phyloP scores from a whole-genome alignment of 2,888 invertebrate genomes.

The Poecilus cupreus region DNA sequence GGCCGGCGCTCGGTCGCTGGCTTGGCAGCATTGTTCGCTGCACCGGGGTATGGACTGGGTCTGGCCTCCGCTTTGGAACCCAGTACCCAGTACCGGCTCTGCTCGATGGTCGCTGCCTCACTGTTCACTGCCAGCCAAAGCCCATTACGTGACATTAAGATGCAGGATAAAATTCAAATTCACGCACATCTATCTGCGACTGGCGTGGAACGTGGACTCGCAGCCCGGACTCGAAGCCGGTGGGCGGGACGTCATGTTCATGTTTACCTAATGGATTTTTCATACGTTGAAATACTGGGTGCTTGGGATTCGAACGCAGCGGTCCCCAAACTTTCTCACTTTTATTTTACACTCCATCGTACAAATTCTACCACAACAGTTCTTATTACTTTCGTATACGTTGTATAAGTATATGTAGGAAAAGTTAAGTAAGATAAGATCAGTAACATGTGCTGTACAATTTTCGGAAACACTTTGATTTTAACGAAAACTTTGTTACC shows the following conservation, averaged over 20 bases:
- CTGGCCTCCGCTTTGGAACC: neutral
- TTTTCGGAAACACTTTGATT: too few relatives aligned
- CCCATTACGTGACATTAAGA: slow-evolving; percentile 52
- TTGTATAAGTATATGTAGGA: too few relatives aligned
- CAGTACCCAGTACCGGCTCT: too few relatives aligned
- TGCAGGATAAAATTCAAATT: slow-evolving; percentile 53
- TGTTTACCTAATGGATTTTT: slow-evolving; percentile 13
- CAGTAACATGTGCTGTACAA: too few relatives aligned
- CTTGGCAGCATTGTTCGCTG: slow-evolving; percentile 33
- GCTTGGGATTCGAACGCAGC: neutral
- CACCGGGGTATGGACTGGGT: neutral
- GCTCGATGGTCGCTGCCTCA: neutral
- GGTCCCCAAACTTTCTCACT: neutral
- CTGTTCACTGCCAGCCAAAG: neutral
- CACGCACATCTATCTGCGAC: slow-evolving; percentile 19
- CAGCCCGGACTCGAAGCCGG: neutral
- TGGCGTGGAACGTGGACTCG: neutral
- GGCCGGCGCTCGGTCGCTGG: slow-evolving; percentile 10
- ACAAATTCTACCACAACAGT: too few relatives aligned
- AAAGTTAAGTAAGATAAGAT: too few relatives aligned
- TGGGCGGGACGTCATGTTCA: neutral
- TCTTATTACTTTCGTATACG: too few relatives aligned
- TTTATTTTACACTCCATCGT: too few relatives aligned
- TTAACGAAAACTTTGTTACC: too few relatives aligned
- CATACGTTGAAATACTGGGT: neutral